phyloP scores from a whole-genome alignment of 2,113 vertebrate genomes.

The Pollachius pollachius region DNA sequence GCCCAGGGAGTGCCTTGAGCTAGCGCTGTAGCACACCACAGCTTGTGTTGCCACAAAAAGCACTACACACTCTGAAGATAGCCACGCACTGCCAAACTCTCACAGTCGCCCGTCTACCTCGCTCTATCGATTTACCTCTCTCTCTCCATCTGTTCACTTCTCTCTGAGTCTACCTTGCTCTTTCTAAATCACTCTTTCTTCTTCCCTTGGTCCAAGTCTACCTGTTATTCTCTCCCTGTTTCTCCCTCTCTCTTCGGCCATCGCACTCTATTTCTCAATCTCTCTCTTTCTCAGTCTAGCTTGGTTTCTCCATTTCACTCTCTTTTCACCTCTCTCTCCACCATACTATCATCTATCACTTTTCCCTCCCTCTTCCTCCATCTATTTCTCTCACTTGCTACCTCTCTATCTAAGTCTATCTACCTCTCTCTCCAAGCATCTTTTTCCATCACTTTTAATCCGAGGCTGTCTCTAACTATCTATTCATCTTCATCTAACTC shows the following conservation, averaged over 20 bases:
- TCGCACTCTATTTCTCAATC: neutral
- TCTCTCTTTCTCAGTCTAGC: neutral
- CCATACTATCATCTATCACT: neutral
- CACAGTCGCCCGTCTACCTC: neutral
- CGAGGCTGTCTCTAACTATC: no score
- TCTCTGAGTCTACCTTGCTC: neutral
- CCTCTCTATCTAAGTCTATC: neutral
- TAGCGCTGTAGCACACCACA: constrained; percentile 36
- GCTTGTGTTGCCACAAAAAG: no score
- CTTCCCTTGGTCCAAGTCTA: no score
- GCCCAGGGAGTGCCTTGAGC: constrained; percentile 51
- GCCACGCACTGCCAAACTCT: constrained; percentile 8
- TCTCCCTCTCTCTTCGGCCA: neutral
- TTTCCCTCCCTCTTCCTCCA: neutral
- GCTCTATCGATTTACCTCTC: neutral
- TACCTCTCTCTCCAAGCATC: no score
- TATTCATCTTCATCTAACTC: no score
- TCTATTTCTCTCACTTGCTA: neutral
- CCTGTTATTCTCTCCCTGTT: neutral
- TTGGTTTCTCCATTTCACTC: neutral
- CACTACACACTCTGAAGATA: neutral
- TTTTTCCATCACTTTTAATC: no score
- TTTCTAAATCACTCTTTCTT: neutral
- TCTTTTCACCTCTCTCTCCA: neutral
- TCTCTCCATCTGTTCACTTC: neutral